Conservation (phyloP, 64 coral and sea anemone genomes). For the Stichodactyla helianthus region DNA sequence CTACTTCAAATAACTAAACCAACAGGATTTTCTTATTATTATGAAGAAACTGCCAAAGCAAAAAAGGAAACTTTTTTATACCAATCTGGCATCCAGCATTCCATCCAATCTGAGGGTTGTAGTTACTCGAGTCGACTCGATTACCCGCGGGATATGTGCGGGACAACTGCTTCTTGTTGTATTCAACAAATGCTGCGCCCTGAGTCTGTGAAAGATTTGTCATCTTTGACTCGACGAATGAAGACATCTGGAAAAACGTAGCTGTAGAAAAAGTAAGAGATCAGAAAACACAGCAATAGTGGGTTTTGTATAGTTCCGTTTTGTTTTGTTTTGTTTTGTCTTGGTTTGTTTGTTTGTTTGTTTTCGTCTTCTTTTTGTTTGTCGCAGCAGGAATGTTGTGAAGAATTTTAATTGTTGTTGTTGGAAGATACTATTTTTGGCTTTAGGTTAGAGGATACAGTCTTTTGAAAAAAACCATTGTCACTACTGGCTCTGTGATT, state of each 20-base stretch:
- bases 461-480: no score
- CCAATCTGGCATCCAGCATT: conserved; percentile 96
- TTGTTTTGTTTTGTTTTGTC: no score
- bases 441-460: no score
- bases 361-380: no score
- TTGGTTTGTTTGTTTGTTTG: no score
- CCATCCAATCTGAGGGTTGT: conserved; percentile 89
- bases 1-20: no score
- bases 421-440: no score
- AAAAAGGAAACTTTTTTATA: conserved; percentile 1
- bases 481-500: no score
- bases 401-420: no score
- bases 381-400: no score
- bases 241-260: conserved; percentile 88
- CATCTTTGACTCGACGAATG: conserved; percentile 83
- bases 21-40: no score
- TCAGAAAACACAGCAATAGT: not conserved
- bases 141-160: conserved; percentile 90
- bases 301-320: no score
- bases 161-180: conserved; percentile 88
- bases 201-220: conserved; percentile 32
- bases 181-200: conserved; percentile 69
- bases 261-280: not conserved
- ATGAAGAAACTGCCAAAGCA: not conserved
- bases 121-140: conserved; percentile 93